Conservation (phyloP, 1,140 invertebrate species). For the Atopsyche davidsoni region DNA sequence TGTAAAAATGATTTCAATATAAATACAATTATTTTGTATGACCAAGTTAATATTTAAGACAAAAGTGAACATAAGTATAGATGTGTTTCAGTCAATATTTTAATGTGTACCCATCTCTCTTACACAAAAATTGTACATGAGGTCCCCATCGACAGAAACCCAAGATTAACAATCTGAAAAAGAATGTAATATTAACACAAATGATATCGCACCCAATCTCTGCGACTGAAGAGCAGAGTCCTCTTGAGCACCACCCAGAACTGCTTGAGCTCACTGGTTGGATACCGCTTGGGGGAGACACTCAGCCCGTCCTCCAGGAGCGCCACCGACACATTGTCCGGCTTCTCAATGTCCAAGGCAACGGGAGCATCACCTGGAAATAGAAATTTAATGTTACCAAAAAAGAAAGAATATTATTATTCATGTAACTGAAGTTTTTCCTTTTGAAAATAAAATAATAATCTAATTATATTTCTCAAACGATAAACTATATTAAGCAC, state of each 20-base stretch:
- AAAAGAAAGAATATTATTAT: too few species aligned
- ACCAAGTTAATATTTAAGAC: too few species aligned
- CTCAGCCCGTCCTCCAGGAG: slow-evolving; percentile 55
- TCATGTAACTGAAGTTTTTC: slow-evolving; percentile 8
- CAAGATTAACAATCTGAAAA: too few species aligned
- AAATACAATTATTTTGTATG: too few species aligned
- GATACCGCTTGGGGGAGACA: slow-evolving; percentile 63
- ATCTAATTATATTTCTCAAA: not conserved
- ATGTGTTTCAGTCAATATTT: too few species aligned
- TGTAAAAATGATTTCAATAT: too few species aligned
- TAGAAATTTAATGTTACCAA: slow-evolving; percentile 16
- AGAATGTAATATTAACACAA: too few species aligned
- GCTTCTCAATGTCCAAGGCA: slow-evolving; percentile 53
- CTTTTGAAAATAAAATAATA: slow-evolving; percentile 13
- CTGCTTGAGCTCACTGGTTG: slow-evolving; percentile 68
- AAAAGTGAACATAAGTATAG: too few species aligned
- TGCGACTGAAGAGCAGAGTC: slow-evolving; percentile 70
- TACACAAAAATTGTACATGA: too few species aligned
- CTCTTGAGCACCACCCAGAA: slow-evolving; percentile 77
- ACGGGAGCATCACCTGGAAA: slow-evolving; percentile 41
- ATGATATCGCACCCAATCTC: slow-evolving; percentile 68
- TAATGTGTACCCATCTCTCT: too few species aligned
- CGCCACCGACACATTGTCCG: slow-evolving; percentile 58
- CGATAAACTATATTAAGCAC: not conserved
- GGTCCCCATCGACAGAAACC: too few species aligned